Evolutionary conservation across 2,113 vertebrate species (phyloP).

Genomic region (Chaetura pelagica): DNA sequence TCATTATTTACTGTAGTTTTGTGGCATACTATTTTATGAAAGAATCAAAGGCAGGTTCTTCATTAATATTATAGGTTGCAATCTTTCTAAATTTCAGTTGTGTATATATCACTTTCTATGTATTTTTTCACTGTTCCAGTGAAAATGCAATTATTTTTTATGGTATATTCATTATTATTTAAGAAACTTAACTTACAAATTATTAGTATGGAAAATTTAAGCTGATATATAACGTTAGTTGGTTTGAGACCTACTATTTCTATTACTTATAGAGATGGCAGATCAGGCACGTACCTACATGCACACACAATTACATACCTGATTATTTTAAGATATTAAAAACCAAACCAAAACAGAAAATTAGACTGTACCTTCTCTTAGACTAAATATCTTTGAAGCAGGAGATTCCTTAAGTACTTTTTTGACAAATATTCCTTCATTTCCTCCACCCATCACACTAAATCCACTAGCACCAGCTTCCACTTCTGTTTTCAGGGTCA

Average conservation of each 20-base stretch:
- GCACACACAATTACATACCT: background rate
- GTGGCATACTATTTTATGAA: background rate
- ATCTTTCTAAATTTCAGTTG: background rate
- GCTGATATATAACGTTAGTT: background rate
- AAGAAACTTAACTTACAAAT: background rate
- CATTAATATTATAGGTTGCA: background rate
- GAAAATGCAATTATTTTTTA: background rate
- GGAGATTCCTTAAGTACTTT: constrained; percentile 89
- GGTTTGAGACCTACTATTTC: background rate
- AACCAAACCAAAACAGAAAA: background rate
- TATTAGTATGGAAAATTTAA: background rate
- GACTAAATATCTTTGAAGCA: constrained; percentile 86
- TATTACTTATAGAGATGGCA: background rate
- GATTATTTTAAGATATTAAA: background rate
- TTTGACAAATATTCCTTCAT: constrained; percentile 90
- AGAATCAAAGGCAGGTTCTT: background rate
- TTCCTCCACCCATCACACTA: constrained; percentile 87
- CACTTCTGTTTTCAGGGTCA: constrained; percentile 86
- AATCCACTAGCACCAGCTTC: constrained; percentile 89
- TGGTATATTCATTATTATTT: background rate
- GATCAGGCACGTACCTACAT: background rate
- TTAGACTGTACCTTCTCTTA: constrained; percentile 87
- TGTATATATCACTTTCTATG: background rate
- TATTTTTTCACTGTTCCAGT: background rate
- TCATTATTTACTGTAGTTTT: background rate